These are phyloP conservation scores for Eubasilissa regina DNA, from an alignment of 1,140 invertebrate genomes.

Conservation along the genomic window DNA sequence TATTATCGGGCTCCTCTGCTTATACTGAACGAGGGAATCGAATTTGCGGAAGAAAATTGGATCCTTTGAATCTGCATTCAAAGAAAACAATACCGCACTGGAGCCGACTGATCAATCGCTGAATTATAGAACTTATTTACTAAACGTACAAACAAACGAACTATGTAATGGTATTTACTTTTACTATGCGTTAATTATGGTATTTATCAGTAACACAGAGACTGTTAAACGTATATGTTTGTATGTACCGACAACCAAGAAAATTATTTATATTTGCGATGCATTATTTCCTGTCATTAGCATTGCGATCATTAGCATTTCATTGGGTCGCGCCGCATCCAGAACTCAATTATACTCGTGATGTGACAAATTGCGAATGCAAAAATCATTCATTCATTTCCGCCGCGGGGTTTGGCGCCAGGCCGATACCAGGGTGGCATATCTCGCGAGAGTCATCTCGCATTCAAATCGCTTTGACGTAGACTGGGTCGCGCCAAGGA, in stretches of 20 bases:
- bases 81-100: no score
- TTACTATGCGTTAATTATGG: neutral
- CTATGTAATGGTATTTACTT: neutral
- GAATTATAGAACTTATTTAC: neutral
- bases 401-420: conserved; percentile 32
- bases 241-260: no score
- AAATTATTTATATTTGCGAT: no score
- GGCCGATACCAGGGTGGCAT: conserved; percentile 28
- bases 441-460: conserved; percentile 46
- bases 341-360: neutral
- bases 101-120: no score
- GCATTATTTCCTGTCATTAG: no score
- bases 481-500: conserved; percentile 44
- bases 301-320: no score
- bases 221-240: no score
- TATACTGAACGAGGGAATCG: conserved; percentile 4
- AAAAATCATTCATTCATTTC: conserved; percentile 29
- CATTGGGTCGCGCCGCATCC: neutral
- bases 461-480: conserved; percentile 41
- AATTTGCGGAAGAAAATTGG: conserved; percentile 30
- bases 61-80: neutral
- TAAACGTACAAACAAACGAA: no score
- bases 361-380: neutral
- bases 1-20: conserved; percentile 30
- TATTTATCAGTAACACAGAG: no score